A percentile compares a stretch with the other conserved stretches of the same genome.
Conservation (phyloP, 2,113 vertebrate genomes). For the Riparia riparia region DNA sequence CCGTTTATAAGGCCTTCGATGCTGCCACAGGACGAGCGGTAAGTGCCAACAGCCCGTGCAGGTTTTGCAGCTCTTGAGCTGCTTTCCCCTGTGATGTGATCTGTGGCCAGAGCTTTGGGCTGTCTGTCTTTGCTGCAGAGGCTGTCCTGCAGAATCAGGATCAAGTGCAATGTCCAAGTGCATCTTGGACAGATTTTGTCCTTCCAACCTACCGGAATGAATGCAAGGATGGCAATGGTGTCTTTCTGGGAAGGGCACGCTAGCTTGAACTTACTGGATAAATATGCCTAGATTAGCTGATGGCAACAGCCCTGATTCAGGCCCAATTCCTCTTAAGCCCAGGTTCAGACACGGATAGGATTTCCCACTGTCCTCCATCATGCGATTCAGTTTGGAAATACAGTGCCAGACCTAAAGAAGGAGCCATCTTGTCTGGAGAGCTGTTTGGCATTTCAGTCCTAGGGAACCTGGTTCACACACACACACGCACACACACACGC, state of each 20-base stretch:
- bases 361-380: not conserved
- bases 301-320: too few species aligned
- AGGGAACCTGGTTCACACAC: not conserved
- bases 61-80: too few species aligned
- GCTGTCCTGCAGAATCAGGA: not conserved
- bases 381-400: not conserved
- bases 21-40: constrained; percentile 75
- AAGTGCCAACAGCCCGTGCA: not conserved
- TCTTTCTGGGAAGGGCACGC: not conserved
- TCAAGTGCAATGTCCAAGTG: too few species aligned
- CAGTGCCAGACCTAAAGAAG: not conserved
- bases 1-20: constrained; percentile 94
- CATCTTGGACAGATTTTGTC: not conserved
- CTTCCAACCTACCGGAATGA: not conserved
- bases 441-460: not conserved
- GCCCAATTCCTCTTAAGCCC: not conserved
- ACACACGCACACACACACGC: too few species aligned
- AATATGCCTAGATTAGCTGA: too few species aligned
- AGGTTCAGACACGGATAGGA: not conserved
- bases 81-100: not conserved
- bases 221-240: not conserved
- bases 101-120: not conserved
- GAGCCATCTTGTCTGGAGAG: not conserved
- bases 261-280: too few species aligned
- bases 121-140: not conserved